Conservation (phyloP, 2,113 vertebrate species). For the Anoplopoma fimbria region DNA sequence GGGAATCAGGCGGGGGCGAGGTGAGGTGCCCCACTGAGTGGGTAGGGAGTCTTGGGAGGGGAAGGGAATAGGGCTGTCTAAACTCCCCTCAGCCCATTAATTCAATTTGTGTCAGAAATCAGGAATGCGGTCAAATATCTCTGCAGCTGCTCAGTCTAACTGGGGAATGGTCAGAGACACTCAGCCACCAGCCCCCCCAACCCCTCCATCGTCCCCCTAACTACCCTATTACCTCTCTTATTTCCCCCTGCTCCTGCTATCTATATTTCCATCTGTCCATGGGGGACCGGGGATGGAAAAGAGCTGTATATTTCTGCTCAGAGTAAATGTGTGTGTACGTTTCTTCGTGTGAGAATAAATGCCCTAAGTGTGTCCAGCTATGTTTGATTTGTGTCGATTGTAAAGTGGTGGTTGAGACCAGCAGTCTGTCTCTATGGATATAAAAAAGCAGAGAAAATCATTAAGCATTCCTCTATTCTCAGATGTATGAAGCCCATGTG, state of each 20-base stretch:
- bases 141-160: slow-evolving; percentile 82
- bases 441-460: slow-evolving; percentile 30
- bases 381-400: slow-evolving; percentile 31
- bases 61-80: slow-evolving; percentile 55
- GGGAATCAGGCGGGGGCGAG: slow-evolving; percentile 20
- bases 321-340: slow-evolving; percentile 27
- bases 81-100: slow-evolving; percentile 76
- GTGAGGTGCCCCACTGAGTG: slow-evolving; percentile 55
- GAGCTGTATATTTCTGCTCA: slow-evolving; percentile 40
- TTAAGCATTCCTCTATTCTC: slow-evolving; percentile 23
- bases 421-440: slow-evolving; percentile 38
- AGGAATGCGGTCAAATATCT: slow-evolving; percentile 86
- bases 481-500: slow-evolving; percentile 8
- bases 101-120: slow-evolving; percentile 87
- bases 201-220: slow-evolving; percentile 35
- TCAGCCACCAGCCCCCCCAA: slow-evolving; percentile 37
- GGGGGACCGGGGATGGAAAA: slow-evolving; percentile 55
- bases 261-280: slow-evolving; percentile 72
- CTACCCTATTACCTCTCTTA: slow-evolving; percentile 61
- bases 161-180: slow-evolving; percentile 64
- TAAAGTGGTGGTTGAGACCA: not conserved
- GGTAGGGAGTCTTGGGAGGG: slow-evolving; percentile 15
- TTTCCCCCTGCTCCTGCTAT: slow-evolving; percentile 35
- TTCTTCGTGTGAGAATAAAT: slow-evolving; percentile 2
- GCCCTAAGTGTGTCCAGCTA: not conserved